Evolutionary conservation across 1,140 invertebrate species (phyloP).

Genomic region (Heliconius eleuchia): DNA sequence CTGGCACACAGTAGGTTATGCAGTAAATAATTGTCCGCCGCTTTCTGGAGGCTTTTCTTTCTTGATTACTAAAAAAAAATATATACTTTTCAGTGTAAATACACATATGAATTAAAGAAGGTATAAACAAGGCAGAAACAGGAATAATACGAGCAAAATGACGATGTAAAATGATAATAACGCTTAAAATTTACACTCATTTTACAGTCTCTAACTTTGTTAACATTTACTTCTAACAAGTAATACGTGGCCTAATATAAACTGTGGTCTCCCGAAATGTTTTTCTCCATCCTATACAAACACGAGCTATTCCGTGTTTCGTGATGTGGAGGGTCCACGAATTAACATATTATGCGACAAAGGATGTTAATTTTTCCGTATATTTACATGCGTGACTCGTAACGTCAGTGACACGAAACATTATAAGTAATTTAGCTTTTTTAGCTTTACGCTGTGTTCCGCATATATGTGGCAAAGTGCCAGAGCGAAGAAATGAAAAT

Average conservation of each 20-base stretch:
- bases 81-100: background rate
- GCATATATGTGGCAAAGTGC: background rate
- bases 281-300: slow-evolving; percentile 32
- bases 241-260: slow-evolving; percentile 33
- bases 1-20: too few relatives aligned
- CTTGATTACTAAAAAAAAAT: background rate
- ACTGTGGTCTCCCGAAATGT: slow-evolving; percentile 16
- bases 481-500: too few relatives aligned
- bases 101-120: background rate
- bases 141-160: too few relatives aligned
- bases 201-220: slow-evolving; percentile 16
- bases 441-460: too few relatives aligned
- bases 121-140: too few relatives aligned
- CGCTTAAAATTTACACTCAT: background rate
- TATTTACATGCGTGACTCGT: slow-evolving; percentile 23
- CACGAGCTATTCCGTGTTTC: slow-evolving; percentile 32
- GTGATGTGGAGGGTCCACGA: slow-evolving; percentile 23
- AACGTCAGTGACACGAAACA: slow-evolving; percentile 3
- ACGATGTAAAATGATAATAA: background rate
- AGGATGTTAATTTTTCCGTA: slow-evolving; percentile 33
- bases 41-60: background rate
- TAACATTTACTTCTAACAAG: slow-evolving; percentile 17
- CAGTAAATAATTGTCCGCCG: too few relatives aligned
- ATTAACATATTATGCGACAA: slow-evolving; percentile 37
- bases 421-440: slow-evolving; percentile 1